Conservation (phyloP, 2,797 vertebrate genomes). For the Tangara arthus region DNA sequence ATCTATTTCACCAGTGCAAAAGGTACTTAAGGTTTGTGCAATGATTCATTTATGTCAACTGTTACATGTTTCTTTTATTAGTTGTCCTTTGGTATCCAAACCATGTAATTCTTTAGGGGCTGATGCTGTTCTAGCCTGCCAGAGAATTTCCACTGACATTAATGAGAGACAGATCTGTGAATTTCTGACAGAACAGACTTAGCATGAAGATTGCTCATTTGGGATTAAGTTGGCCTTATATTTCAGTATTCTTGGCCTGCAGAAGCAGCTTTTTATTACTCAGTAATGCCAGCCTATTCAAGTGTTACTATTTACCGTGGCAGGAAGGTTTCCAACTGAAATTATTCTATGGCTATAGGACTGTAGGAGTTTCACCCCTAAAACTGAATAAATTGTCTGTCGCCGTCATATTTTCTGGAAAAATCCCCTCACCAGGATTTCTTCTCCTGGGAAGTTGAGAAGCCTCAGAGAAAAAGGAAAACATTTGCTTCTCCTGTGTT, state of each 20-base stretch:
- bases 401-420: no score
- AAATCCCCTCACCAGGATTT: no score
- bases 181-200: not conserved
- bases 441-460: no score
- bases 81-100: not conserved
- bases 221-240: not conserved
- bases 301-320: not conserved
- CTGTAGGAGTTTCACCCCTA: not conserved
- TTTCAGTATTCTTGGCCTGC: not conserved
- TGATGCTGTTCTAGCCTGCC: not conserved
- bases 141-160: not conserved
- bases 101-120: not conserved
- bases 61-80: not conserved
- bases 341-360: rapidly evolving
- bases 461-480: no score
- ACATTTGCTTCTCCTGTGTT: no score
- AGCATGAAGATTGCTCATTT: not conserved
- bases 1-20: not conserved
- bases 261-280: not conserved
- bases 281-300: not conserved
- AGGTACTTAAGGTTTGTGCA: not conserved
- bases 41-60: not conserved
- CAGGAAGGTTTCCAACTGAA: not conserved
- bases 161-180: not conserved
- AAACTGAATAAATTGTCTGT: not conserved